phyloP scores from a whole-genome alignment of 2,888 invertebrate species.

The Eulithis testata region DNA sequence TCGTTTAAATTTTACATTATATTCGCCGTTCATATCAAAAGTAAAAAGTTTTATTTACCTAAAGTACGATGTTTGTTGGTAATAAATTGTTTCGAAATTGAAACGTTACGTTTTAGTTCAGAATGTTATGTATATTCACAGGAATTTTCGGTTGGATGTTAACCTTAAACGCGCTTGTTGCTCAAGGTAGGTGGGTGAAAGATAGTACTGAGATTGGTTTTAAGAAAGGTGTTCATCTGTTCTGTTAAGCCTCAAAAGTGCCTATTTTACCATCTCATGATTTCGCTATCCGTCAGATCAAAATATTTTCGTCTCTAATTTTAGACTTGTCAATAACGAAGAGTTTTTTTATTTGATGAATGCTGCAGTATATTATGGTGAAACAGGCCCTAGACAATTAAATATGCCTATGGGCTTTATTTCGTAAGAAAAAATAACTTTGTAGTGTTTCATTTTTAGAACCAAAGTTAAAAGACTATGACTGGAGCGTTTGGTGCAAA shows the following conservation, averaged over 20 bases:
- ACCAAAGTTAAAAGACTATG: slow-evolving; percentile 13
- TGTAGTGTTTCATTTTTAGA: slow-evolving; percentile 8
- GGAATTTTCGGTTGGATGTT: slow-evolving; percentile 19
- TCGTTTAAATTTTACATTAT: slow-evolving; percentile 1
- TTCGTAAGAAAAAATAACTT: too few species aligned
- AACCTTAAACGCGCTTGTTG: slow-evolving; percentile 1
- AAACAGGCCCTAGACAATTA: too few species aligned
- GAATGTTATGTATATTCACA: slow-evolving; percentile 12
- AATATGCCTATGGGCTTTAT: too few species aligned
- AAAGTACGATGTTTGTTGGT: slow-evolving; percentile 2
- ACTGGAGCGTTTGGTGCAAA: slow-evolving; percentile 53
- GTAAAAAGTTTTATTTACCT: slow-evolving; percentile 9
- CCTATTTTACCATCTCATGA: too few species aligned
- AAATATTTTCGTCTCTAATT: too few species aligned
- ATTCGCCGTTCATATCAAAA: neutral
- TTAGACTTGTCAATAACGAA: too few species aligned
- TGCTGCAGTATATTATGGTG: too few species aligned
- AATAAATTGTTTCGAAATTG: slow-evolving; percentile 20
- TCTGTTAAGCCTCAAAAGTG: too few species aligned
- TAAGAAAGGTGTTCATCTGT: neutral
- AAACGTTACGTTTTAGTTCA: slow-evolving; percentile 10
- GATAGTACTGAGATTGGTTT: neutral
- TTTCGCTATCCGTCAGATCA: too few species aligned
- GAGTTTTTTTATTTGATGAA: too few species aligned
- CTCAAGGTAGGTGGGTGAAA: neutral